A percentile compares a stretch with the other conserved stretches of the same genome.
These are phyloP conservation scores for Protobothrops flavoviridis DNA, from an alignment of 2,113 vertebrate genomes.

Conservation along the genomic window DNA sequence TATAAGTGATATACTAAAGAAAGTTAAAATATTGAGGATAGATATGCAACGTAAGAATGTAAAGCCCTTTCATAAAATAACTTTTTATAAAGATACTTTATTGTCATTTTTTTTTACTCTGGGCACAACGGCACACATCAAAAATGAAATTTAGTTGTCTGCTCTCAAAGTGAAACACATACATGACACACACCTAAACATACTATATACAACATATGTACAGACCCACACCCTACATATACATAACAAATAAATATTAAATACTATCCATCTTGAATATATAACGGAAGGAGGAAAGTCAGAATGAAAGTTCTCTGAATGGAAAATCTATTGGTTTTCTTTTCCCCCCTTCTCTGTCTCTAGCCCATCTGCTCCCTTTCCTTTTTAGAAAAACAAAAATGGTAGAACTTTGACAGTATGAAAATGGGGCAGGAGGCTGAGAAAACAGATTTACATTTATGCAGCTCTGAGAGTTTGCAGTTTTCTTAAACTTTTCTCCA, in stretches of 20 bases:
- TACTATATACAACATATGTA: too few species aligned
- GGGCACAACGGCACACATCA: too few species aligned
- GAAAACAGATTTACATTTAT: neutral
- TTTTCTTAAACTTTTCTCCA: neutral
- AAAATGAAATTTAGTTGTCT: too few species aligned
- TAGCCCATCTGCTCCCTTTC: neutral
- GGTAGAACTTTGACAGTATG: neutral
- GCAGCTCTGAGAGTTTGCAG: neutral
- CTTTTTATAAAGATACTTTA: neutral
- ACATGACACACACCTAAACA: too few species aligned
- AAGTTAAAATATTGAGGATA: neutral
- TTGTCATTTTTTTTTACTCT: too few species aligned
- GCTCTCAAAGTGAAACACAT: too few species aligned
- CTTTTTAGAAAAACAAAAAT: neutral
- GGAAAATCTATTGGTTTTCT: neutral
- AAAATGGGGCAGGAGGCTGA: neutral
- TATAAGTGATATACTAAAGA: neutral
- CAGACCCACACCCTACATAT: too few species aligned
- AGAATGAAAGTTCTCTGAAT: neutral
- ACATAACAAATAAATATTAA: too few species aligned
- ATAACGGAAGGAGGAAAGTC: neutral
- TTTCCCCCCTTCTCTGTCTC: neutral
- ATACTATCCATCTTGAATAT: too few species aligned
- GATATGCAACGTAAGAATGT: neutral
- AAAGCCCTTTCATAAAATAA: neutral